These are phyloP conservation scores for Liposcelis brunnea DNA, from an alignment of 2,888 invertebrate genomes.

Conservation along the genomic window DNA sequence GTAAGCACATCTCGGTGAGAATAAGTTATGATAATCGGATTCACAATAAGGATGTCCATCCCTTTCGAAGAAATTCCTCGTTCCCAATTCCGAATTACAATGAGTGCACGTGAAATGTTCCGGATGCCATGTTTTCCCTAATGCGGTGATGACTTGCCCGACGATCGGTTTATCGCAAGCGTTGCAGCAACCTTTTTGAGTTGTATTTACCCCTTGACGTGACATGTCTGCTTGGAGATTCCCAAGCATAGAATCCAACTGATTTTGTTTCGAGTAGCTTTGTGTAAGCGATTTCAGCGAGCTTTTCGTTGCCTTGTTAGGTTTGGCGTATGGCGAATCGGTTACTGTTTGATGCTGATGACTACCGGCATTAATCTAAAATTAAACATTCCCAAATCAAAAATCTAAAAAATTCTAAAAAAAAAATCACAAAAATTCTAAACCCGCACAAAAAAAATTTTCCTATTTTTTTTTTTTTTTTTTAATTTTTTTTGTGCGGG, in stretches of 20 bases:
- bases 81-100: conserved; percentile 91
- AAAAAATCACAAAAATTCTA: not conserved
- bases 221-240: conserved; percentile 93
- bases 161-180: conserved; percentile 98
- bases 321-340: conserved; percentile 51
- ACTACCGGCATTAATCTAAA: conserved; percentile 42
- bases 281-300: no score
- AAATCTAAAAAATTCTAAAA: not conserved
- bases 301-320: conserved; percentile 36
- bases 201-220: conserved; percentile 95
- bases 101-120: conserved; percentile 98
- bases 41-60: conserved; percentile 97
- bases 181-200: conserved; percentile 97
- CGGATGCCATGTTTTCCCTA: conserved; percentile 98
- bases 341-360: conserved; percentile 47
- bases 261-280: conserved; percentile 20
- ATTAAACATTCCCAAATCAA: conserved; percentile 13
- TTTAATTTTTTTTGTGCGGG: no score
- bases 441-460: no score
- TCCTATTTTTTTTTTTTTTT: no score
- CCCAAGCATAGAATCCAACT: conserved; percentile 82
- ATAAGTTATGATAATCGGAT: conserved; percentile 93
- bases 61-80: conserved; percentile 95
- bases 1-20: conserved; percentile 96
- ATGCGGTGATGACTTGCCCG: conserved; percentile 92